Percentiles rank a stretch among this genome's conserved stretches.
Conservation (phyloP, 2,797 vertebrate species). For the Melopsittacus undulatus region DNA sequence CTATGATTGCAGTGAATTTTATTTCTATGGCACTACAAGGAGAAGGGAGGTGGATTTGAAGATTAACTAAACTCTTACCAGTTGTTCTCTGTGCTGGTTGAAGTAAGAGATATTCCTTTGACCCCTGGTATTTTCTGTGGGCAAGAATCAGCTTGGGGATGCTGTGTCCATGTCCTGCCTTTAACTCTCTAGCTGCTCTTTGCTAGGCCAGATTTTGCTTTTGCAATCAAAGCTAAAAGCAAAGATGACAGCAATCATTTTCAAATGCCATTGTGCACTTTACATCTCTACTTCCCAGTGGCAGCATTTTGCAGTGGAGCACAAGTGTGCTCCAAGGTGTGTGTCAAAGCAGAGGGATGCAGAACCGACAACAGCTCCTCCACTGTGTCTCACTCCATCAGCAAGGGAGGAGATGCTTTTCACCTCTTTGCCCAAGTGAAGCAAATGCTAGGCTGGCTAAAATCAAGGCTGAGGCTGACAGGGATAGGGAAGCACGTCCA, state of each 20-base stretch:
- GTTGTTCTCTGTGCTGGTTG: neutral
- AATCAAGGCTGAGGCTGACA: neutral
- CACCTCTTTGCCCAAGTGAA: neutral
- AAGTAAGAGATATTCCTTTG: neutral
- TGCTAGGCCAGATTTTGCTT: slow-evolving; percentile 8
- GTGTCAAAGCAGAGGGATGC: neutral
- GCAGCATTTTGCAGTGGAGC: neutral
- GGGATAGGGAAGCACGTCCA: neutral
- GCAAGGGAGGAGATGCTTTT: neutral
- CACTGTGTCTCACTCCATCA: neutral
- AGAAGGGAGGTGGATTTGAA: neutral
- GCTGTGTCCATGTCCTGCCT: neutral
- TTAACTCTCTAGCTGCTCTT: neutral
- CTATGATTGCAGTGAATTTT: neutral
- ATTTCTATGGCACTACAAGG: neutral
- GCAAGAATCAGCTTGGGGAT: neutral
- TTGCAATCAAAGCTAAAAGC: slow-evolving; percentile 25
- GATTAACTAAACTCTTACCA: neutral
- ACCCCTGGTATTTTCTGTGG: neutral
- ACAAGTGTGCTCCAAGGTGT: too few species aligned
- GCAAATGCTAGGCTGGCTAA: neutral
- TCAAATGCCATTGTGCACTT: neutral
- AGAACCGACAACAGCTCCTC: neutral
- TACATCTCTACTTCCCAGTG: neutral
- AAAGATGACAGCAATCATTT: neutral